Conservation (phyloP, 2,888 invertebrate species). For the Ligdia adustata region DNA sequence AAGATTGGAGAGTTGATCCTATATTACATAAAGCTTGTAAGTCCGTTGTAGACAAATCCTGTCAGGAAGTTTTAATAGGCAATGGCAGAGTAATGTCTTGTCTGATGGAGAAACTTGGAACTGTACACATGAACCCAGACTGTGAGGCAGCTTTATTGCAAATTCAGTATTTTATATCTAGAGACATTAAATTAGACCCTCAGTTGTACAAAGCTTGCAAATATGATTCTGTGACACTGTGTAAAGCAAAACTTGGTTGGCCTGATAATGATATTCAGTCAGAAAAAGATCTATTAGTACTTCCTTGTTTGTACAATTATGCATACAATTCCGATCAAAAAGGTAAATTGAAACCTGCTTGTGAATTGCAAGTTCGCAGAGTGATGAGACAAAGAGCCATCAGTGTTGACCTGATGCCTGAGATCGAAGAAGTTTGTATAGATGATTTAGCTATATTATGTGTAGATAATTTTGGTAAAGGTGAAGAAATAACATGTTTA, state of each 20-base stretch:
- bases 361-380: conserved; percentile 92
- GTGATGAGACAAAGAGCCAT: conserved; percentile 97
- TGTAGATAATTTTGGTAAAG: conserved; percentile 92
- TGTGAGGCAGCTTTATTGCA: conserved; percentile 97
- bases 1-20: conserved; percentile 98
- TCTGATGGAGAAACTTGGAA: conserved; percentile 95
- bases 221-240: conserved; percentile 92
- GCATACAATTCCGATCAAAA: conserved; percentile 82
- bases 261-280: conserved; percentile 87
- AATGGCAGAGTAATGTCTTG: conserved; percentile 95
- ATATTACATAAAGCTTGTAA: conserved; percentile 93
- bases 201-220: conserved; percentile 94
- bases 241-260: conserved; percentile 92
- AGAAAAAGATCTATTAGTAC: conserved; percentile 91
- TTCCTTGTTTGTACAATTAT: conserved; percentile 95
- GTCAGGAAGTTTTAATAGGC: conserved; percentile 88
- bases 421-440: conserved; percentile 95
- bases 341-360: conserved; percentile 83
- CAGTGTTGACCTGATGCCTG: conserved; percentile 96
- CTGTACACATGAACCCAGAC: conserved; percentile 91
- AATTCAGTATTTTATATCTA: conserved; percentile 98
- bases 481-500: conserved; percentile 96
- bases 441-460: conserved; percentile 93
- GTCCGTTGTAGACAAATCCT: conserved; percentile 91
- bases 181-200: conserved; percentile 97